A percentile compares a stretch with the other conserved stretches of the same genome.
Conservation (phyloP, 1,140 invertebrate species). For the Brachionus rubens region DNA sequence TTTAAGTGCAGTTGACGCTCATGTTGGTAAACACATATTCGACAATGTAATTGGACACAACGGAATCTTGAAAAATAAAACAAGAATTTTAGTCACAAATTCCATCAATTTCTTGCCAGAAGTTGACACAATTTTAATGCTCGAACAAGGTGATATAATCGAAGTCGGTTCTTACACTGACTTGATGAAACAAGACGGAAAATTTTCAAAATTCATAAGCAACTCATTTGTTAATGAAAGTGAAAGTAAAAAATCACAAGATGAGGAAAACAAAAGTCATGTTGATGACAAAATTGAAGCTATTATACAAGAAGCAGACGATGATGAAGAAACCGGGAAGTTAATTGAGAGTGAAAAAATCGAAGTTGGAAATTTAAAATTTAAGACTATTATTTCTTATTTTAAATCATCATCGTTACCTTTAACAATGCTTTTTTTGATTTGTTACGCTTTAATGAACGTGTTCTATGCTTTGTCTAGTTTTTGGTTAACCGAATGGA, state of each 20-base stretch:
- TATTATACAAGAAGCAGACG: not conserved
- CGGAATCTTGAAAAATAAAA: conserved; percentile 51
- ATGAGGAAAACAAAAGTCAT: not conserved
- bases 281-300: not conserved
- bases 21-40: conserved; percentile 60
- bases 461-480: not conserved
- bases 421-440: not conserved
- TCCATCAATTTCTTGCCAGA: conserved; percentile 42
- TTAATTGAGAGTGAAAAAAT: conserved; percentile 44
- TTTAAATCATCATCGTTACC: not conserved
- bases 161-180: conserved; percentile 41
- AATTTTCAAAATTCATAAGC: conserved; percentile 6
- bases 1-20: conserved; percentile 63
- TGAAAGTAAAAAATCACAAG: not conserved
- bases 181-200: not conserved
- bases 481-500: conserved; percentile 45
- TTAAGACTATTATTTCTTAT: conserved; percentile 7
- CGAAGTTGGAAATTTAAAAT: not conserved
- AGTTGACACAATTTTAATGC: conserved; percentile 40
- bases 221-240: conserved; percentile 7
- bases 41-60: conserved; percentile 56
- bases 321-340: not conserved
- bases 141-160: conserved; percentile 39
- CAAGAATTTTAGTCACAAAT: conserved; percentile 47
- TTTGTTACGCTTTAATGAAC: conserved; percentile 23